A percentile compares a stretch with the other conserved stretches of the same genome.
These are phyloP conservation scores for Didymodactylos carnosus DNA, from an alignment of 2,888 invertebrate genomes.

Conservation along the genomic window DNA sequence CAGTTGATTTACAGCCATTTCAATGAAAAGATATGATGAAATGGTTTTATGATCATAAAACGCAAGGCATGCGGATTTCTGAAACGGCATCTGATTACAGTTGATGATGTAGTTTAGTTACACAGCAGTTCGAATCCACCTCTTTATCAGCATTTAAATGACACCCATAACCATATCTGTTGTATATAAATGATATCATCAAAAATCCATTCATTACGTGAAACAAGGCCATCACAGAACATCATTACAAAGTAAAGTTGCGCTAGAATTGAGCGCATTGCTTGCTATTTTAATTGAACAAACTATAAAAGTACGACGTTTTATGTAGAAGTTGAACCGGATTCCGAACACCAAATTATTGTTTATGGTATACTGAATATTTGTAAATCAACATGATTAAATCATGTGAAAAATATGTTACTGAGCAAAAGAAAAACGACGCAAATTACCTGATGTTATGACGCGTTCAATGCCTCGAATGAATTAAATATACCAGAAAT, in stretches of 20 bases:
- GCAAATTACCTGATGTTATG: constrained; percentile 2
- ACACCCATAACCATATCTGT: constrained; percentile 6
- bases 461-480: constrained; percentile 4
- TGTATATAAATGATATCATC: neutral
- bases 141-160: neutral
- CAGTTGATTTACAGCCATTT: neutral
- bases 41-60: constrained; percentile 15
- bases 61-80: constrained; percentile 8
- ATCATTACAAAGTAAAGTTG: neutral
- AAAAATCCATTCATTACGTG: neutral
- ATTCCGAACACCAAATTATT: neutral
- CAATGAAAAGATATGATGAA: neutral
- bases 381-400: constrained; percentile 11
- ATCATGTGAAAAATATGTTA: neutral
- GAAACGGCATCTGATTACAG: neutral
- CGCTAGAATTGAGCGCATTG: neutral
- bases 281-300: neutral
- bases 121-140: neutral
- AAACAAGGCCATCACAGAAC: neutral
- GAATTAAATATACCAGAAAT: constrained; percentile 1
- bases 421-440: neutral
- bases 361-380: constrained; percentile 14
- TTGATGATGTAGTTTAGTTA: constrained; percentile 11
- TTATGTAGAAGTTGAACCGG: neutral
- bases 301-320: neutral